Percentiles rank a stretch among this genome's conserved stretches.
Evolutionary conservation across 2,888 invertebrate species (phyloP).

Genomic region (Heteropelma amictum): DNA sequence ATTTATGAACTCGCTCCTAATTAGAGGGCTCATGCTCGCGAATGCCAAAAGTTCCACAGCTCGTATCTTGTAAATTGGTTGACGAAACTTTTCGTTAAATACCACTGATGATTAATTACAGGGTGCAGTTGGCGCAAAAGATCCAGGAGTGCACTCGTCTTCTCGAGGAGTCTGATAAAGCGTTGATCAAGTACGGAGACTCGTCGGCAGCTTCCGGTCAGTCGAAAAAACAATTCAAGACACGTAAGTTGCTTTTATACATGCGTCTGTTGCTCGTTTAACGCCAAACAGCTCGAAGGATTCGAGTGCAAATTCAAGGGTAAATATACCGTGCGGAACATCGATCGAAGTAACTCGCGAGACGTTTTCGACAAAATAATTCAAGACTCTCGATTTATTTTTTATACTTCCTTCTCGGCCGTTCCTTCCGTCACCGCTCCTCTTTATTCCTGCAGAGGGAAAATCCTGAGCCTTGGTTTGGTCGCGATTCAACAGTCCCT

Average conservation of each 20-base stretch:
- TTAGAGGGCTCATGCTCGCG: no score
- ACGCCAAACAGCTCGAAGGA: no score
- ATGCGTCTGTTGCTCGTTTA: no score
- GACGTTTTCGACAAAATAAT: background rate
- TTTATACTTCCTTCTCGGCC: background rate
- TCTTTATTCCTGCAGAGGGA: background rate
- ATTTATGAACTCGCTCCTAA: no score
- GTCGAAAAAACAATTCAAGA: constrained; percentile 49
- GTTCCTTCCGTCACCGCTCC: background rate
- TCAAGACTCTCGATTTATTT: background rate
- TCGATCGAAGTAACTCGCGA: background rate
- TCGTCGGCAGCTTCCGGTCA: constrained; percentile 38
- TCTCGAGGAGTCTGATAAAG: constrained; percentile 37
- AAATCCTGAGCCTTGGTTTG: background rate
- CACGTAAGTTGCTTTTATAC: constrained; percentile 25
- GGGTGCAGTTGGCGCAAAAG: constrained; percentile 39
- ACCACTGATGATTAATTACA: no score
- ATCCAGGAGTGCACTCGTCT: constrained; percentile 45
- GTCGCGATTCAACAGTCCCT: no score
- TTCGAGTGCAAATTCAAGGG: no score
- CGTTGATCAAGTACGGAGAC: constrained; percentile 4
- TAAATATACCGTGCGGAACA: no score
- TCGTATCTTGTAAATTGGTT: background rate
- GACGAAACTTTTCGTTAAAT: background rate
- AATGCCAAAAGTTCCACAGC: no score